A percentile compares a stretch with the other conserved stretches of the same genome.
phyloP scores from a whole-genome alignment of 2,888 invertebrate species.

The Marasmarcha lunaedactyla region DNA sequence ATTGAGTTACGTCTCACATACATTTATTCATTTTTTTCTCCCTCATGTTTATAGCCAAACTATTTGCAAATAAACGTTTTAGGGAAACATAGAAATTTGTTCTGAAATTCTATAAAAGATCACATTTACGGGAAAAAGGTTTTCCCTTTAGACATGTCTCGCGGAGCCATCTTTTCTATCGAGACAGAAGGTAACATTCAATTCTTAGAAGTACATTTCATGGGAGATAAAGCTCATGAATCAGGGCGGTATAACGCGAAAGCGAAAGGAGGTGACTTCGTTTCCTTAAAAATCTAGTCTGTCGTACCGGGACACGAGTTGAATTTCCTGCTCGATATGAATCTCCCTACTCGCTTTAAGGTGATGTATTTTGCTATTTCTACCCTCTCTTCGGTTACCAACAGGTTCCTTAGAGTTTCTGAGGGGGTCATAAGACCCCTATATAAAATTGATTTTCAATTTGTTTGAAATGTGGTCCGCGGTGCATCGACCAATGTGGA shows the following conservation, averaged over 20 bases:
- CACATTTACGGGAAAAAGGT: background rate
- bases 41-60: conserved; percentile 34
- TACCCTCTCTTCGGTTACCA: conserved; percentile 36
- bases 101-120: background rate
- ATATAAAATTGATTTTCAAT: conserved; percentile 67
- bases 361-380: conserved; percentile 68
- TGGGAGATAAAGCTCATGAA: conserved; percentile 67
- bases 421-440: conserved; percentile 38
- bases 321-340: conserved; percentile 68
- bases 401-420: conserved; percentile 26
- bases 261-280: conserved; percentile 47
- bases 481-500: conserved; percentile 54
- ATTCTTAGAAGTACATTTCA: conserved; percentile 59
- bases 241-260: conserved; percentile 59
- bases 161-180: background rate
- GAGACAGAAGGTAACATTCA: conserved; percentile 48
- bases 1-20: conserved; percentile 52
- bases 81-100: background rate
- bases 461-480: conserved; percentile 64
- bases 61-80: conserved; percentile 10
- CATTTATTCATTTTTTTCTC: conserved; percentile 42
- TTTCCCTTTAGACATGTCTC: background rate
- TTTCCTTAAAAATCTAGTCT: conserved; percentile 53
- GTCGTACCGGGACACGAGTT: conserved; percentile 47
- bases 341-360: conserved; percentile 68